These are phyloP conservation scores for Elaphurus davidianus DNA, from an alignment of 2,113 vertebrate species.

Conservation along the genomic window DNA sequence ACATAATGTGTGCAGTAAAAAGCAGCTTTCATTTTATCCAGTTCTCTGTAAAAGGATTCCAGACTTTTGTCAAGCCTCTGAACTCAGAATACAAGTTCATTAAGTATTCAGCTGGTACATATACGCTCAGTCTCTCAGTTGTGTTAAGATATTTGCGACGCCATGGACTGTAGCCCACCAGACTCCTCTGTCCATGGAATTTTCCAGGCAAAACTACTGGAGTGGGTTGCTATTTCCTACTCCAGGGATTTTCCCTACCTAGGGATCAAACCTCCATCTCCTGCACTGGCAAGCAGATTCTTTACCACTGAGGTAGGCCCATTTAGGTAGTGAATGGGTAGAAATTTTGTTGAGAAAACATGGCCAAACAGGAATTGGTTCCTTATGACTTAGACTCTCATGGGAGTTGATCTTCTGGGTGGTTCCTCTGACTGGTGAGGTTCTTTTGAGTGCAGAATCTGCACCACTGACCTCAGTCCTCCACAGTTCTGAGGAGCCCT, in stretches of 20 bases:
- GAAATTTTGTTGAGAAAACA: neutral
- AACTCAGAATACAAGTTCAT: neutral
- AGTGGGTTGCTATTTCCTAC: neutral
- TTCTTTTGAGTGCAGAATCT: neutral
- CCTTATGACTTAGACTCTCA: neutral
- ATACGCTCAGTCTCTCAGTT: neutral
- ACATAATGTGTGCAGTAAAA: neutral
- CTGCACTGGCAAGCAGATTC: neutral
- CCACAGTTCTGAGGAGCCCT: neutral
- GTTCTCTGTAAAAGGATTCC: neutral
- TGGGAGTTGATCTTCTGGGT: neutral
- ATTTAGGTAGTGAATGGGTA: neutral
- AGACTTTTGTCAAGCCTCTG: neutral
- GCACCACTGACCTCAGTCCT: neutral
- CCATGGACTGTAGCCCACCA: neutral
- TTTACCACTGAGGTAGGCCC: neutral
- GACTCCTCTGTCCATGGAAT: neutral
- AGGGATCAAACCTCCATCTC: neutral
- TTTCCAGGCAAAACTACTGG: neutral
- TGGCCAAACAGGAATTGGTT: neutral
- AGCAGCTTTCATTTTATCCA: neutral
- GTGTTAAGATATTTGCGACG: accelerated
- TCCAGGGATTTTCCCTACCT: neutral
- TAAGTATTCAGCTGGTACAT: neutral
- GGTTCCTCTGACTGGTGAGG: neutral